These are phyloP conservation scores for Cephus pulcher DNA, from an alignment of 2,888 invertebrate species.

Conservation along the genomic window DNA sequence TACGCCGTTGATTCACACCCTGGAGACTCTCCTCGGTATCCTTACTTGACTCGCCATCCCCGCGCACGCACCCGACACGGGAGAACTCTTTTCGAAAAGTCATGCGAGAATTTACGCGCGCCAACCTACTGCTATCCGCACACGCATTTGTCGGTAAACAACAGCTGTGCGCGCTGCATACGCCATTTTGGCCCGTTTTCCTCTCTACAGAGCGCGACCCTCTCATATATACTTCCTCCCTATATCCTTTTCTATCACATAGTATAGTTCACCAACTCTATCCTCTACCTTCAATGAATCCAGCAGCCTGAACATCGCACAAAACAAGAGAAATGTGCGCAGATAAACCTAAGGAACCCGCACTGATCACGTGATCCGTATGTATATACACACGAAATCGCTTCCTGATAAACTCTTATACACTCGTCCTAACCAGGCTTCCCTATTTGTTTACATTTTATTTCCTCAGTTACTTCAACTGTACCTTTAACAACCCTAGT, in stretches of 20 bases:
- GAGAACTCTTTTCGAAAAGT: constrained; percentile 6
- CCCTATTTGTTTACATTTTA: neutral
- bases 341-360: constrained; percentile 25
- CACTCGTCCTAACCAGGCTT: neutral
- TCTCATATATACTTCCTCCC: constrained; percentile 16
- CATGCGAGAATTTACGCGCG: constrained; percentile 20
- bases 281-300: neutral
- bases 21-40: neutral
- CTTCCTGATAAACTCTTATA: constrained; percentile 10
- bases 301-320: neutral
- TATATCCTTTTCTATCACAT: neutral
- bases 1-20: neutral
- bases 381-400: constrained; percentile 28
- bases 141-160: constrained; percentile 61
- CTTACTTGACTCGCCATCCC: constrained; percentile 1
- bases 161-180: constrained; percentile 53
- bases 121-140: constrained; percentile 33
- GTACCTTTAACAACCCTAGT: neutral
- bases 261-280: neutral
- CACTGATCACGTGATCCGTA: constrained; percentile 31
- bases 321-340: constrained; percentile 1
- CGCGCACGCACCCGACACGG: neutral
- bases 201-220: neutral
- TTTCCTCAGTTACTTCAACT: neutral
- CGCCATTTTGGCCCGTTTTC: constrained; percentile 46